A percentile compares a stretch with the other conserved stretches of the same genome.
Conservation (phyloP, 2,113 vertebrate genomes). For the Dolichallabes microphthalmus region DNA sequence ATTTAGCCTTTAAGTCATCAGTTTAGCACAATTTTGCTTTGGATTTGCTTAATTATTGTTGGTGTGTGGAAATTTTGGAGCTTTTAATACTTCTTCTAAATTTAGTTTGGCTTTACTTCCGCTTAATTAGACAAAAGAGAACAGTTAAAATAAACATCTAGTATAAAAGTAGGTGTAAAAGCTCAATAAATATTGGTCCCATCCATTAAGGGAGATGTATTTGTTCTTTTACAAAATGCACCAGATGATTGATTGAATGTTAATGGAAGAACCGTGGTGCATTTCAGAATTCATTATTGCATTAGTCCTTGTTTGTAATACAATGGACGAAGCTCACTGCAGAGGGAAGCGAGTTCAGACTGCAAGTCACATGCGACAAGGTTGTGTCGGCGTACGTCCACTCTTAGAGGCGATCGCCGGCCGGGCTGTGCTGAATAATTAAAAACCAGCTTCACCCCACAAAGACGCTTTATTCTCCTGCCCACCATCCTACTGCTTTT, state of each 20-base stretch:
- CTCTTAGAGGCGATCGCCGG: constrained; percentile 41
- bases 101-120: neutral
- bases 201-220: neutral
- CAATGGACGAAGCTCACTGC: neutral
- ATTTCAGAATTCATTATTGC: neutral
- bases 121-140: neutral
- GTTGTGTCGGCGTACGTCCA: neutral
- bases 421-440: constrained; percentile 54
- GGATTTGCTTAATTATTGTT: neutral
- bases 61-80: neutral
- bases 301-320: constrained; percentile 36
- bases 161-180: neutral
- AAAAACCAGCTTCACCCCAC: constrained; percentile 43
- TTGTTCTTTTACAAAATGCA: neutral
- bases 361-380: constrained; percentile 40
- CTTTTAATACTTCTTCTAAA: neutral
- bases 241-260: neutral
- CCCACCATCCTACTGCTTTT: constrained; percentile 17
- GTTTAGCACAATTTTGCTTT: neutral
- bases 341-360: constrained; percentile 1
- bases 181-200: neutral
- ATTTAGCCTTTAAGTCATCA: neutral
- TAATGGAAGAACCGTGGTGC: neutral
- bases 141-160: neutral
- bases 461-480: constrained; percentile 34